Conservation (phyloP, 2,797 vertebrate genomes). For the Gephyroberyx darwinii region DNA sequence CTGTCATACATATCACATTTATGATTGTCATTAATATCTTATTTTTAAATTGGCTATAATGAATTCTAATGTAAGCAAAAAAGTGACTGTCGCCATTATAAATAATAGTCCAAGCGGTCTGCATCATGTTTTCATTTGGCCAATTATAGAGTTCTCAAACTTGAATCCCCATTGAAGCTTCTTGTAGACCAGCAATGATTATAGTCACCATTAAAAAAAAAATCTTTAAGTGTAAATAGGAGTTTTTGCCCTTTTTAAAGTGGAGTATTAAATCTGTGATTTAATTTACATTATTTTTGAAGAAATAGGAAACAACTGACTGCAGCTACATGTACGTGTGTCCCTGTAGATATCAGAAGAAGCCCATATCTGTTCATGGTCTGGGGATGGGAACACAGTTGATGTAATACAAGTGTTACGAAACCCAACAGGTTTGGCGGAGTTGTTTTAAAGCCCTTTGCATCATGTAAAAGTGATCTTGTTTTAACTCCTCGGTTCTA, state of each 20-base stretch:
- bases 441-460: neutral
- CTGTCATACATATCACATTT: neutral
- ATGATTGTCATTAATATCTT: neutral
- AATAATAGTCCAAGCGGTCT: neutral
- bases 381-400: neutral
- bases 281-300: neutral
- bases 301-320: neutral
- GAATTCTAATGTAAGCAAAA: neutral
- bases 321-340: neutral
- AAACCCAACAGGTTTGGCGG: neutral
- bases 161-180: neutral
- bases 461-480: slow-evolving; percentile 8
- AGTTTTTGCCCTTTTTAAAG: neutral
- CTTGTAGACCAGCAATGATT: neutral
- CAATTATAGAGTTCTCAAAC: neutral
- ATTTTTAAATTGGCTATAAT: no score
- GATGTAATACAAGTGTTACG: neutral
- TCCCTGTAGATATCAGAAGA: neutral
- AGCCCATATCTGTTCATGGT: neutral
- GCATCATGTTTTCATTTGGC: slow-evolving; percentile 1
- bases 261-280: neutral
- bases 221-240: neutral
- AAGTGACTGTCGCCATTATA: neutral
- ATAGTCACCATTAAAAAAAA: neutral
- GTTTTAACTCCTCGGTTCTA: slow-evolving; percentile 26